phyloP scores from a whole-genome alignment of 2,113 vertebrate species.

The Daphoenositta chrysoptera region DNA sequence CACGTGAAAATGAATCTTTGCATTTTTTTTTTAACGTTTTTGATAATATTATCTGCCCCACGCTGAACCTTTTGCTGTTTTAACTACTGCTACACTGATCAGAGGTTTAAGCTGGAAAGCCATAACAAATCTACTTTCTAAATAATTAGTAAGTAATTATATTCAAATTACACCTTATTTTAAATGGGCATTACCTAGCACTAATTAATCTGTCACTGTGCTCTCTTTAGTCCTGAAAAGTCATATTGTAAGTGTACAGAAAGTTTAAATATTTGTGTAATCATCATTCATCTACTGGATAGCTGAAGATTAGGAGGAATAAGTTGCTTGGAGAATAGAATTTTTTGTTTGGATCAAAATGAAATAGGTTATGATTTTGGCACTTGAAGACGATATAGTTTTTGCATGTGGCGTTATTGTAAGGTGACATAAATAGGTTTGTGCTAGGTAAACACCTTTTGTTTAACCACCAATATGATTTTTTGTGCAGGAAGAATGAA shows the following conservation, averaged over 20 bases:
- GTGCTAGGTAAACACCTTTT: neutral
- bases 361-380: neutral
- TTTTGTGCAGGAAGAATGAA: neutral
- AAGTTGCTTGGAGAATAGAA: neutral
- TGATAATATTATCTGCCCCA: neutral
- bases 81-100: neutral
- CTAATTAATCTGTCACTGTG: neutral
- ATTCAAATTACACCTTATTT: neutral
- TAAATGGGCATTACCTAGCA: neutral
- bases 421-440: neutral
- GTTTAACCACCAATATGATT: neutral
- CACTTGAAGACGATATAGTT: neutral
- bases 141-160: neutral
- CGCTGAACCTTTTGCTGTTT: neutral
- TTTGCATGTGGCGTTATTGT: neutral
- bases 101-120: neutral
- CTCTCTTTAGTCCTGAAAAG: neutral
- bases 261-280: neutral
- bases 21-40: neutral
- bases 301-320: neutral
- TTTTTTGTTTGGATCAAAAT: neutral
- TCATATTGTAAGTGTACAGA: neutral
- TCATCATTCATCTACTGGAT: neutral
- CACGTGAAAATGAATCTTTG: neutral
- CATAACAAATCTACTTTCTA: neutral